These are phyloP conservation scores for Sorex maritimensis DNA, from an alignment of 2,797 vertebrate species.

Conservation along the genomic window DNA sequence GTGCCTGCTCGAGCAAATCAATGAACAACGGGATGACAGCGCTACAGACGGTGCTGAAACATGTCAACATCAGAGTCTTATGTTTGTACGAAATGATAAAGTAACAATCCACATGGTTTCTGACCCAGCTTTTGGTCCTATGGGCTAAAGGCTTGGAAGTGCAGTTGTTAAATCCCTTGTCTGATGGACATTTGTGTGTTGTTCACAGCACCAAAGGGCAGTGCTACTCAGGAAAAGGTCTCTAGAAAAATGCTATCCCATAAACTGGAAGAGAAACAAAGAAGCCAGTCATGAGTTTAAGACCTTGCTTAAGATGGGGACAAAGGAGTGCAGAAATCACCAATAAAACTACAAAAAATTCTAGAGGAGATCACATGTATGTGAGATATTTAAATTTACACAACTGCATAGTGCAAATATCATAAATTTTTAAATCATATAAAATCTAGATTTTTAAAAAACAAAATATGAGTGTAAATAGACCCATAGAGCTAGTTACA, in stretches of 20 bases:
- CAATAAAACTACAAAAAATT: background rate
- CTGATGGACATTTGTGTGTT: background rate
- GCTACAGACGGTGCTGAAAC: background rate
- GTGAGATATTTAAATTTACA: constrained; percentile 26
- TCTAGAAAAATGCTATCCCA: background rate
- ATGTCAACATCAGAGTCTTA: constrained; percentile 18
- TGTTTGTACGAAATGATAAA: background rate
- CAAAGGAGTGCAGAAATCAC: background rate
- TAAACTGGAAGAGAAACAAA: constrained; percentile 12
- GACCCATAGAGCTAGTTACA: background rate
- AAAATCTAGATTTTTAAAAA: constrained; percentile 36
- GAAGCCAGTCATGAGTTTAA: background rate
- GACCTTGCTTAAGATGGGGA: background rate
- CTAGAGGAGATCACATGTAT: background rate
- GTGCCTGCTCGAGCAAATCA: no score
- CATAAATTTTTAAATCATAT: constrained; percentile 30
- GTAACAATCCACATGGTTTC: background rate
- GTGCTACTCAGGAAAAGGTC: background rate
- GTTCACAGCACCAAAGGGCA: background rate
- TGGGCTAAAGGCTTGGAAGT: background rate
- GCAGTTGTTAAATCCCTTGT: constrained; percentile 14
- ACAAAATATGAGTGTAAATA: constrained; percentile 7
- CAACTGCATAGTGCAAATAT: background rate
- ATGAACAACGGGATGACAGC: no score
- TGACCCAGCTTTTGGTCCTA: background rate